Base-by-base conservation (phyloP, 2,113 vertebrate species). In the Mohoua ochrocephala region DNA sequence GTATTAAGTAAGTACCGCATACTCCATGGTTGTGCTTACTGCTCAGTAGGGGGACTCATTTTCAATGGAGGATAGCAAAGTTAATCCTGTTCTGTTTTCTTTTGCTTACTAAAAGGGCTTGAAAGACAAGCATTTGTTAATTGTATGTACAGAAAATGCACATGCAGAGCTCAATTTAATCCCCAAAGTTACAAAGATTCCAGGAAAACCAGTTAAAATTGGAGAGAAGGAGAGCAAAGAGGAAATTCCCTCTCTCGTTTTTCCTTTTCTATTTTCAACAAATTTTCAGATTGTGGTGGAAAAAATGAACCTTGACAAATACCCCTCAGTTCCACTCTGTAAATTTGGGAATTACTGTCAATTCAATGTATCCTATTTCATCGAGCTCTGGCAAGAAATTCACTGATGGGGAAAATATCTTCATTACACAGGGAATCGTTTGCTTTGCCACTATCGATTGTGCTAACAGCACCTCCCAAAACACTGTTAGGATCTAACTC, bases 81-180 rank as follows among this genome's bases (percentile, higher is more conserved):
- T 63, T 95, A 95, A 97, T 96, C 91, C 91, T 80, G 54, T 91
- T 88, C 92, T 97, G 73, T 96, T 96, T 96, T 91, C 89, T 80
- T 91, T 87, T 91, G 76, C 84, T 93, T 93, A 84, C 89, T 81
- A 82, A 93, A 87, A 91, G 63, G 80, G 81, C 64, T 97, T 97
- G 92, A 93, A 95, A 94, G 73, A 87, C 74, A 93, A 95, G 79
- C 49, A 77, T 75, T 95, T 95, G 59, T 82, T 94, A 92, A 80
- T 86, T 96, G 61, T 52, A 87, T 27, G 39, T 81, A 83, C 75
- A 91, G 86, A 91, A 96, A 95, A 94, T 82, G 60, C 53, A 85
- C 81, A 81, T 16, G 41, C 64, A 94, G 73, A 83, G 63, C 59
- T 84, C 61, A 49, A 18, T 91, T 87, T 93, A 78, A 95, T 69